Evolutionary conservation across 1,140 invertebrate species (phyloP), one percentile per base, ranked within the genome.

Genomic region (Drosophila subobscura): DNA sequence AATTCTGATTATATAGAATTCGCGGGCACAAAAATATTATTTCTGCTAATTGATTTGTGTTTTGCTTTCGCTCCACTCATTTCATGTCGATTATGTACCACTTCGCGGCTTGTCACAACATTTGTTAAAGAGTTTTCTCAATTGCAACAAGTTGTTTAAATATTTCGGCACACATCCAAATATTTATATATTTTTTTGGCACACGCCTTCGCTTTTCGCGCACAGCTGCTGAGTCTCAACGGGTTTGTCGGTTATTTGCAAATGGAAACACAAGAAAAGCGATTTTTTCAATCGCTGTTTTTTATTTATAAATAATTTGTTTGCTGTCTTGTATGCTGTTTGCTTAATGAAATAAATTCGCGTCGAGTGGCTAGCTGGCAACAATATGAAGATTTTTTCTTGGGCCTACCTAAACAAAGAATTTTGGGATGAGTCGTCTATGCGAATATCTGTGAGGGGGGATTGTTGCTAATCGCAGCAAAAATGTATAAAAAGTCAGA

Each of bases 141-240:
- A 54, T 70, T 66, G 53, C 57, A 70, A 63, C 74, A 76, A 61
- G 53, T 71, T 71, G 72, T 50, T 37, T 49, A 77, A 72, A 77
- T 65, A 72, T 59, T 63, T 64, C 42, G 63, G 50, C 33, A 46
- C 14, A 51, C 66, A 56, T 65, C 49, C 20, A 37, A 52, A 72
- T 63, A 37, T 44, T 46, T 67, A 33, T 47, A 8, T 33, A 4
- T 45, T 60, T 59, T 74, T 66, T 67, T 84, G 75, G 77, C 73
- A 67, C 72, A 85, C 72, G 77, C 59, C 67, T 72, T 60, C 44
- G 29, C 51, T 64, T 51, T 76, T 20, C 40, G 53, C 49, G 59
- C 52, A 52, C 56, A 72, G 68, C 66, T 71, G 53, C 46, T 45
- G 27, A 50, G 44, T 53, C 54, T 67, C 50, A 58, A 57, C 51